Base-by-base conservation (phyloP, 30 jellyfish, hydroid and myxozoan species). In the Cassiopea andromeda region DNA sequence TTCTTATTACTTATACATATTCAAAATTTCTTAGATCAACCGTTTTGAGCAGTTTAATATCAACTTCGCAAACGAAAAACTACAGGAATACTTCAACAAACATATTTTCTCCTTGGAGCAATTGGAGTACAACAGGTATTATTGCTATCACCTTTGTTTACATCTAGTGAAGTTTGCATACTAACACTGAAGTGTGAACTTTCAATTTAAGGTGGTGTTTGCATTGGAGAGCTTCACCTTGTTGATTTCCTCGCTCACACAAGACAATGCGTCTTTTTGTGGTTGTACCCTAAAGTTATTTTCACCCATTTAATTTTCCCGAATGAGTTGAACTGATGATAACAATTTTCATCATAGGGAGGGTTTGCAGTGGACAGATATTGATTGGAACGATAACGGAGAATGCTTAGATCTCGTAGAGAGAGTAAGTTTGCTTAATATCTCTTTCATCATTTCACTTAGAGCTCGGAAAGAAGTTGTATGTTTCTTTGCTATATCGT, bases 381-480 rank as follows among this genome's bases (percentile, higher is more conserved):
- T 95, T 58, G 99, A 95, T 80, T 95, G 99, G 99, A 95, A 95
- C 54, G 99, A 95, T 69, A 95, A 95, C 47, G 99, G 99, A 80
- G 99, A 95, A 67, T 95, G 99, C 87, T 92, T 95, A 16, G 98
- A 95, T 88, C 94, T 95, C 12, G 98, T 95, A 5, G 99, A 95
- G 61, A 95, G 97, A 95, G 99, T 95, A 27, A 64, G 73, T 64
- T 64, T 64, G 0, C 0, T 0, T 54, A 10, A 54, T 54, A 0
- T 54, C 0, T 54, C 64, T 6, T 54, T 10, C 64, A 54, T 54
- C 64, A 54, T 54, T 54, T 0, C 64, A 54, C 64, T 6, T 54
- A 0, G 12, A 6, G 7, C 64, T 54, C 12, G 64, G 7, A 6
- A 54, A 54, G 64, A 3, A 27, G 38, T 27, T 27, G 38, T 27